Evolutionary conservation across 1,140 invertebrate genomes (phyloP), one percentile per base, ranked within the genome.

Genomic region (Zaprionus taronus): DNA sequence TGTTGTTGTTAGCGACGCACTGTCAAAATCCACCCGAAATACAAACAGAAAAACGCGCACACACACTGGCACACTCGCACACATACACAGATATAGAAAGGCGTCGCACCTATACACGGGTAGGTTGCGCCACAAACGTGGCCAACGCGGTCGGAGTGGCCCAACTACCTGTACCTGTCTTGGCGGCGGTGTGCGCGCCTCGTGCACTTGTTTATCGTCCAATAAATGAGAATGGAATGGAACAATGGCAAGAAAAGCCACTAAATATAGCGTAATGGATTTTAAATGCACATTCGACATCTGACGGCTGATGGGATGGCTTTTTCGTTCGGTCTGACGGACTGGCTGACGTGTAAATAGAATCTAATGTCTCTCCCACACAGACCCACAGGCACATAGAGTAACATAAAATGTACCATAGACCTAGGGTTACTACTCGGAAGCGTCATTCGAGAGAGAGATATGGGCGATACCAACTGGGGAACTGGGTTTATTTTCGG

Each of bases 181-280:
- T 79, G 55, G 66, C 51, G 60, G 38, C 31, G n/a, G n/a, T 28
- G 41, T 24, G 38, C 15, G 15, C 44, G 31, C 63, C 38, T 61
- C 67, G 69, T 77, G 78, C 66, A 80, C 65, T 78, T 78, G 68
- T 80, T 73, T 80, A 80, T 77, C 76, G 75, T 68, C 60, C 57
- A 76, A 80, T 80, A 69, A 77, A 68, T 71, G 74, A 67, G 72
- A 80, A 67, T 61, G 69, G 72, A 77, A 80, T 73, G 78, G 77
- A 79, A 76, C 77, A 79, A 79, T 79, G 74, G 70, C 65, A 67
- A 69, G 71, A 66, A 77, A 77, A 73, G 74, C 69, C 69, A 70
- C 75, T 78, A 80, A 80, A 80, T 80, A 78, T 80, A 78, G 78
- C 75, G 75, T 78, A 80, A 80, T 80, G 78, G 75, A 77, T 80